Conservation (phyloP, 2,797 vertebrate species). For the Distichodus sexfasciatus region DNA sequence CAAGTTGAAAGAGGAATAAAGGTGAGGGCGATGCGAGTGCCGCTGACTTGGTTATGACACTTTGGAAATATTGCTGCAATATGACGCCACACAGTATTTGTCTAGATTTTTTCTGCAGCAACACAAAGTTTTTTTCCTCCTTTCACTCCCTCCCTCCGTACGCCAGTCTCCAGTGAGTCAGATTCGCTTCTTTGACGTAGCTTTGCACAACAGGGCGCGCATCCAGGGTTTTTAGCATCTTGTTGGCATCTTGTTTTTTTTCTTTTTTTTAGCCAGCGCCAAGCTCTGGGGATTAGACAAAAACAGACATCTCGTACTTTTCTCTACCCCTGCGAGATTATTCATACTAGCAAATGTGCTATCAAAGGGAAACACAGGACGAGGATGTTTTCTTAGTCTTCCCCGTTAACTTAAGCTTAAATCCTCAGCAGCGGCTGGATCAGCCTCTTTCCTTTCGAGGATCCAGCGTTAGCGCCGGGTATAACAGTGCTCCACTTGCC, state of each 20-base stretch:
- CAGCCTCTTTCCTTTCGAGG: constrained; percentile 35
- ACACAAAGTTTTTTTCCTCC: background rate
- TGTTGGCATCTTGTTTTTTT: constrained; percentile 29
- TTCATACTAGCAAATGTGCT: constrained; percentile 54
- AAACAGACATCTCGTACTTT: constrained; percentile 15
- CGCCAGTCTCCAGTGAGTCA: background rate
- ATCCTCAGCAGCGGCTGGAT: constrained; percentile 25
- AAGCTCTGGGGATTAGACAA: constrained; percentile 39
- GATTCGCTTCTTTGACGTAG: constrained; percentile 4
- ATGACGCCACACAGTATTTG: background rate
- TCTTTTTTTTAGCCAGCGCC: constrained; percentile 22
- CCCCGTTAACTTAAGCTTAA: constrained; percentile 20
- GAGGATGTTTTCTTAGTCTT: constrained; percentile 14
- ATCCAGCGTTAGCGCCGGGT: constrained; percentile 55
- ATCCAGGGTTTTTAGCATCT: constrained; percentile 18
- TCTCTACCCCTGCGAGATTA: constrained; percentile 12
- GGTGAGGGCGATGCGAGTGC: background rate
- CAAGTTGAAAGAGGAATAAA: background rate
- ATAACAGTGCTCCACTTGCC: constrained; percentile 53
- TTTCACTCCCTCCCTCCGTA: background rate
- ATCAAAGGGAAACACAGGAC: constrained; percentile 43
- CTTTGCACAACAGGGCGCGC: constrained; percentile 15
- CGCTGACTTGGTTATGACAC: background rate
- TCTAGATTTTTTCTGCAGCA: background rate
- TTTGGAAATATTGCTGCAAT: background rate